Conservation (phyloP, 2,888 invertebrate genomes). For the Alentia gelatinosa region DNA sequence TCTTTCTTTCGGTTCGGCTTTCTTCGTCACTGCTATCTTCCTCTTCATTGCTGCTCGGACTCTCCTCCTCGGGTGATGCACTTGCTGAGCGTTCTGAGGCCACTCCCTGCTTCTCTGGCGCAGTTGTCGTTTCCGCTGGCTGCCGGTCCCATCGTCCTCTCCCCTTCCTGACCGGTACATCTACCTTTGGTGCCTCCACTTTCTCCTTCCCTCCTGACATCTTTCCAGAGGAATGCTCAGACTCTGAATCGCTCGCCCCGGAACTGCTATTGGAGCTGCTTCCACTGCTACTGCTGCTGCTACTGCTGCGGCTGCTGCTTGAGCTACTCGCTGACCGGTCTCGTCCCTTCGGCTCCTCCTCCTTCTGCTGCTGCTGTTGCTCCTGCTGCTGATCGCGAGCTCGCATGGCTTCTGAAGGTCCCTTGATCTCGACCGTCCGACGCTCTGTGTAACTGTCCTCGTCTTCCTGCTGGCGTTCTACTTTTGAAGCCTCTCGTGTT, state of each 20-base stretch:
- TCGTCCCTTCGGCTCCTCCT: neutral
- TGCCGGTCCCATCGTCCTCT: neutral
- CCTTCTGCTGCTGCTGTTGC: too few species aligned
- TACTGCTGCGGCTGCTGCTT: neutral
- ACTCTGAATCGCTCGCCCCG: neutral
- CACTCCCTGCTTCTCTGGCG: neutral
- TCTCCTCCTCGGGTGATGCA: neutral
- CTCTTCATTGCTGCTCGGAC: neutral
- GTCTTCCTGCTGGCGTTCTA: neutral
- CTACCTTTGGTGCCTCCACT: neutral
- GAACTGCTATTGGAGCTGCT: neutral
- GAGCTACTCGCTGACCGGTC: neutral
- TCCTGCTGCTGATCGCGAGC: neutral
- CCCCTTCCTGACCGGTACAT: neutral
- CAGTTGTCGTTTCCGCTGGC: neutral
- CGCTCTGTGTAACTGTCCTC: neutral
- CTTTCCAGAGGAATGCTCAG: neutral
- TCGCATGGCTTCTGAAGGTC: neutral
- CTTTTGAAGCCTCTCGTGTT: neutral
- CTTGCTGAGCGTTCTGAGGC: neutral
- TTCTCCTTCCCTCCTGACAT: neutral
- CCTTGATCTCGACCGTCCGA: neutral
- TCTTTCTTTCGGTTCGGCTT: neutral
- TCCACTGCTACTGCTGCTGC: neutral
- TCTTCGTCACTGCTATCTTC: neutral